Conservation (phyloP, 2,113 vertebrate species). For the Ovibos moschatus region DNA sequence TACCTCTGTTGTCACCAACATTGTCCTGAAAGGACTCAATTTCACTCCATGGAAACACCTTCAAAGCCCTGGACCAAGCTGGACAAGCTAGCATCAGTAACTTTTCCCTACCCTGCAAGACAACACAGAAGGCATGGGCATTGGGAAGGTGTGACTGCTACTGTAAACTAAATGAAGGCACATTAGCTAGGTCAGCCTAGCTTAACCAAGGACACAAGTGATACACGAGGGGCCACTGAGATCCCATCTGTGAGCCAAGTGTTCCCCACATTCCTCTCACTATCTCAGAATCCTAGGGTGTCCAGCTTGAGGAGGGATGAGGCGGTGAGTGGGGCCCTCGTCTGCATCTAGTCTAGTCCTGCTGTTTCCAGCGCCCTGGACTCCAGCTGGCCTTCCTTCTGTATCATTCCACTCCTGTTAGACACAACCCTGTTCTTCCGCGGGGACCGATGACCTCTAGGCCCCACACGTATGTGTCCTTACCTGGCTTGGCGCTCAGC, state of each 20-base stretch:
- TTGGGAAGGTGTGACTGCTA: not conserved
- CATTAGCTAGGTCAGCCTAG: not conserved
- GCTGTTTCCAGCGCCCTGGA: not conserved
- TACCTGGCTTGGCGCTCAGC: not conserved
- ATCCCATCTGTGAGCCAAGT: not conserved
- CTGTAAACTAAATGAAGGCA: not conserved
- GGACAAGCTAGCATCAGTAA: not conserved
- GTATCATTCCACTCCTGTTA: not conserved
- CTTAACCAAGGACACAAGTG: not conserved
- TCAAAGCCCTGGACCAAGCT: not conserved
- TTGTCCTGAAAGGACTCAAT: not conserved
- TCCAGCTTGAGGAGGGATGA: not conserved
- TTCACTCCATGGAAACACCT: not conserved
- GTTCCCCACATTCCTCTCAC: not conserved
- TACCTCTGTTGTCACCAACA: not conserved
- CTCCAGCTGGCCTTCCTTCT: not conserved
- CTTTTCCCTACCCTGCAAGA: not conserved
- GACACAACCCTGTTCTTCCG: not conserved
- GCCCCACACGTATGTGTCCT: not conserved
- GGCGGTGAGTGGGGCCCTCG: fast-evolving
- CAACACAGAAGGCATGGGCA: not conserved
- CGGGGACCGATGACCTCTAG: not conserved
- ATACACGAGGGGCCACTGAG: fast-evolving
- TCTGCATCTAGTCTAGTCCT: not conserved
- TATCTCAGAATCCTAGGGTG: not conserved